Conservation (phyloP, 2,888 invertebrate genomes). For the Drosophila setosimentum region DNA sequence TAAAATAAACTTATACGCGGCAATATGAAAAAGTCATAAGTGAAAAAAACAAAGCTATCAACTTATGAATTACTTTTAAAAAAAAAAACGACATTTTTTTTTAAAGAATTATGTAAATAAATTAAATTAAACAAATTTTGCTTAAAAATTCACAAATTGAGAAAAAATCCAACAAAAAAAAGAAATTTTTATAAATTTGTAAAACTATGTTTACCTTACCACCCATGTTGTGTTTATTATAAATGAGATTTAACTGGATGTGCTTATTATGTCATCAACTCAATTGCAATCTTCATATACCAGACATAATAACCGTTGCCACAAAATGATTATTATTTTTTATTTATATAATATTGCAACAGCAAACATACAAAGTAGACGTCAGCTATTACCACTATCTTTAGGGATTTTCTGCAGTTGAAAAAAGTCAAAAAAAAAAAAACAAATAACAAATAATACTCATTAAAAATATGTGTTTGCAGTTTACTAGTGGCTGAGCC, state of each 20-base stretch:
- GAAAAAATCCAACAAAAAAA: background rate
- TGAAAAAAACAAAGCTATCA: background rate
- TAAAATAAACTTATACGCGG: background rate
- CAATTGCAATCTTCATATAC: background rate
- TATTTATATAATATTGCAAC: constrained; percentile 33
- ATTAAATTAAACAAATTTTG: background rate
- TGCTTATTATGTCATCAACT: background rate
- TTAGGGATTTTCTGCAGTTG: constrained; percentile 24
- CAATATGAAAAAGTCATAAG: background rate
- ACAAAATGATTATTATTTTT: background rate
- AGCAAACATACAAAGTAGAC: constrained; percentile 37
- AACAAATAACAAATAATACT: constrained; percentile 31
- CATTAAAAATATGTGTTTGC: constrained; percentile 61
- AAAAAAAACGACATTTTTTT: background rate
- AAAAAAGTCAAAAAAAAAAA: constrained; percentile 11
- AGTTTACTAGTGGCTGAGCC: constrained; percentile 42
- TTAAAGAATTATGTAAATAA: background rate
- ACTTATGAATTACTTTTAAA: background rate
- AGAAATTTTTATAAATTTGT: background rate
- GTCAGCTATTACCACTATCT: constrained; percentile 46
- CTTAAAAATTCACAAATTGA: background rate
- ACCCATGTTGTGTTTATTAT: background rate
- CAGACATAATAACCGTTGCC: constrained; percentile 2
- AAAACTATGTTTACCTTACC: background rate
- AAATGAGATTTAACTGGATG: background rate